These are phyloP conservation scores for Magallana ariakensis DNA, from an alignment of 1,140 invertebrate genomes.

Conservation along the genomic window DNA sequence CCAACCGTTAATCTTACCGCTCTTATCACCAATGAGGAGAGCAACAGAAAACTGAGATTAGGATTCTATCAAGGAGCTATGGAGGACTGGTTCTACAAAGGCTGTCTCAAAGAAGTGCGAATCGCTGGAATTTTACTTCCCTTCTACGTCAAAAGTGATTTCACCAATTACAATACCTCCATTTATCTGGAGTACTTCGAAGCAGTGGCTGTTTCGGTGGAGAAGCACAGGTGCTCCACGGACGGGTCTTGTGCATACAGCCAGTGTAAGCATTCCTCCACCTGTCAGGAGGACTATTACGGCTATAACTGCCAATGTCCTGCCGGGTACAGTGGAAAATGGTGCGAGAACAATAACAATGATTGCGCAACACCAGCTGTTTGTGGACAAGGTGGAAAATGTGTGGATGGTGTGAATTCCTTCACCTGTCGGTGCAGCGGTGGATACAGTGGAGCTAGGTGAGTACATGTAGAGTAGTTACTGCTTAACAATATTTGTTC, in stretches of 20 bases:
- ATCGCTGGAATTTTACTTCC: conserved; percentile 91
- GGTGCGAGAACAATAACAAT: conserved; percentile 91
- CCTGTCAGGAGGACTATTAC: conserved; percentile 76
- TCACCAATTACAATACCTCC: conserved; percentile 51
- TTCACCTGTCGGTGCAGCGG: conserved; percentile 94
- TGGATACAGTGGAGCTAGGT: conserved; percentile 89
- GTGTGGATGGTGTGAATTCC: conserved; percentile 93
- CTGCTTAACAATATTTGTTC: no score
- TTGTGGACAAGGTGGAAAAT: conserved; percentile 88
- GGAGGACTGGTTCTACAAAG: conserved; percentile 78
- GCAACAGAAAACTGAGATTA: conserved; percentile 7
- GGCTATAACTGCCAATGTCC: conserved; percentile 75
- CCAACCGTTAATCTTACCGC: conserved; percentile 23
- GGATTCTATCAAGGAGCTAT: neutral
- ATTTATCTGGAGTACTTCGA: conserved; percentile 49
- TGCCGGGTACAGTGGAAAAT: conserved; percentile 90
- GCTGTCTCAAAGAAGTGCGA: conserved; percentile 94
- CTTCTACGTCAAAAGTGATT: conserved; percentile 82
- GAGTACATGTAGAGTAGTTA: conserved; percentile 41
- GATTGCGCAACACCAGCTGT: conserved; percentile 84
- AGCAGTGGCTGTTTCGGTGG: conserved; percentile 22
- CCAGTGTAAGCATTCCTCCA: conserved; percentile 79
- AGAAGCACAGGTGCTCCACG: conserved; percentile 55
- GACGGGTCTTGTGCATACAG: conserved; percentile 54
- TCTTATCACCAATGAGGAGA: neutral